Conservation (phyloP, 2,888 invertebrate genomes). For the Zelleria hepariella region DNA sequence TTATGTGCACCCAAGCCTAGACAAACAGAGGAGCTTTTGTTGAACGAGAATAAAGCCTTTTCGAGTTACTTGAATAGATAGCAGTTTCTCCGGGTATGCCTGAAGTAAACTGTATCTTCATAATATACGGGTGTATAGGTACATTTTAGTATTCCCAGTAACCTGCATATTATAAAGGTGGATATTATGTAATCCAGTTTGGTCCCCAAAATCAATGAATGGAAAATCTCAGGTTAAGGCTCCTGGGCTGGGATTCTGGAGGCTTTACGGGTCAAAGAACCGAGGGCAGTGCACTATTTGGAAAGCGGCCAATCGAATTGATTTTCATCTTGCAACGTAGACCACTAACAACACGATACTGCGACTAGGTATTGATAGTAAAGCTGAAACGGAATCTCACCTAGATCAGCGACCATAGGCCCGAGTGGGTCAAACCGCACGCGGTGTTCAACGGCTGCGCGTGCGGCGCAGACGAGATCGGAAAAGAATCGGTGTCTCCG, state of each 20-base stretch:
- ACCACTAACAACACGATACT: not conserved
- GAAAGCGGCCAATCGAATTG: conserved; percentile 24
- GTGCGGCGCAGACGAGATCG: conserved; percentile 80
- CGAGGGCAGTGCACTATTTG: conserved; percentile 17
- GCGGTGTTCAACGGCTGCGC: conserved; percentile 80
- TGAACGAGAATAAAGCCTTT: not conserved
- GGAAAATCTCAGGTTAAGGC: too few species aligned
- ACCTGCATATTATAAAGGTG: too few species aligned
- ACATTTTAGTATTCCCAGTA: too few species aligned
- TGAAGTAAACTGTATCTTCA: too few species aligned
- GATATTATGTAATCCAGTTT: too few species aligned
- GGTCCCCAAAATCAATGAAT: too few species aligned
- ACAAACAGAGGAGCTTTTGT: not conserved
- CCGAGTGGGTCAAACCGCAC: conserved; percentile 83
- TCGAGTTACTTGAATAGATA: too few species aligned
- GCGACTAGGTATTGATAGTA: too few species aligned
- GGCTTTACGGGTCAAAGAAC: conserved; percentile 6
- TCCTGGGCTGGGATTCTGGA: not conserved
- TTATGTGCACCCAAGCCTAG: not conserved
- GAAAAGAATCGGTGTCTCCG: conserved; percentile 84
- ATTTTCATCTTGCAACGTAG: conserved; percentile 15
- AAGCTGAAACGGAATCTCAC: conserved; percentile 51
- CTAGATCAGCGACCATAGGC: conserved; percentile 74
- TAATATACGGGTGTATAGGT: too few species aligned
- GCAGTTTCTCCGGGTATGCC: too few species aligned